Conservation (phyloP, 2,888 invertebrate species). For the Apotomis turbidana region DNA sequence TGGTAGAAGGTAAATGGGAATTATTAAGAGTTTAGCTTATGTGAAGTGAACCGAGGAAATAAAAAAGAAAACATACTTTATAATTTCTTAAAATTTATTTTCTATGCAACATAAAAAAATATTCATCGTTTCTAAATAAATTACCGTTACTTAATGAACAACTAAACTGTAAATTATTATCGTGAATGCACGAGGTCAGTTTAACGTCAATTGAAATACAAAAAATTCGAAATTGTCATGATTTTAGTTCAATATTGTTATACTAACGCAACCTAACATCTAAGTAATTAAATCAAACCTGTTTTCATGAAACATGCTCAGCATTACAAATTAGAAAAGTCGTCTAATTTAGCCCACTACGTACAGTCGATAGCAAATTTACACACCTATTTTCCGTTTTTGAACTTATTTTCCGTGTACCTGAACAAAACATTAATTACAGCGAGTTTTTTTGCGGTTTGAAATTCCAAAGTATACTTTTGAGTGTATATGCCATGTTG, state of each 20-base stretch:
- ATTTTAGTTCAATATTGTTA: constrained; percentile 51
- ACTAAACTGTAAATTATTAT: constrained; percentile 75
- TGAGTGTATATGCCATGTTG: not conserved
- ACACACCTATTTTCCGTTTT: no score
- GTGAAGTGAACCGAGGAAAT: not conserved
- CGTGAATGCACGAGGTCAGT: constrained; percentile 38
- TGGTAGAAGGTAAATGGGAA: no score
- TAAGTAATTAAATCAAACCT: constrained; percentile 62
- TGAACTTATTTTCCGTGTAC: no score
- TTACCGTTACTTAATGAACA: constrained; percentile 80
- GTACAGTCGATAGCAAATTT: not conserved
- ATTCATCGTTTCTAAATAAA: constrained; percentile 83
- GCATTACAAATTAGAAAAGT: constrained; percentile 49
- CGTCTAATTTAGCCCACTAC: constrained; percentile 13
- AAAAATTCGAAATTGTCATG: constrained; percentile 67
- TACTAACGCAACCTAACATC: constrained; percentile 65
- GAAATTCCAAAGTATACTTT: no score
- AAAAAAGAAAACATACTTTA: constrained; percentile 51
- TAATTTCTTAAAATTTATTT: constrained; percentile 83
- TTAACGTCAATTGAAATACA: constrained; percentile 67
- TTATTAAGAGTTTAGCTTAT: no score
- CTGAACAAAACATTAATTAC: no score
- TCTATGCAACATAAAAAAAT: constrained; percentile 85
- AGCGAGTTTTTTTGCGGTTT: no score
- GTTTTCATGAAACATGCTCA: constrained; percentile 65